phyloP scores from a whole-genome alignment of 2,797 vertebrate species.

The Crypturellus tataupa region DNA sequence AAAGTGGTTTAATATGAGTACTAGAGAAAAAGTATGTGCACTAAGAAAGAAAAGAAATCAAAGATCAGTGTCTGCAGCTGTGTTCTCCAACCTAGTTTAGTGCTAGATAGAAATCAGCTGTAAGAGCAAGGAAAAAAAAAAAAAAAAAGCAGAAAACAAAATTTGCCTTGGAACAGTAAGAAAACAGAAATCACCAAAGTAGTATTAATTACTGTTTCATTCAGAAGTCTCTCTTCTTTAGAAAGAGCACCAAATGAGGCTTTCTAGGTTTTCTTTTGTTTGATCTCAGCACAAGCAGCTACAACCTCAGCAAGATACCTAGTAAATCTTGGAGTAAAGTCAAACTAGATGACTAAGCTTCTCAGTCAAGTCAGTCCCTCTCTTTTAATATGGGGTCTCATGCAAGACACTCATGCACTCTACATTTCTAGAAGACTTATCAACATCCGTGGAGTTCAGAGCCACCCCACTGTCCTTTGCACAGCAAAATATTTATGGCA shows the following conservation, averaged over 20 bases:
- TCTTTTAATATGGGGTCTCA: neutral
- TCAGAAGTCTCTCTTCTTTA: neutral
- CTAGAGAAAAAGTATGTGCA: neutral
- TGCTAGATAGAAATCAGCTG: neutral
- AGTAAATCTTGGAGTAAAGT: neutral
- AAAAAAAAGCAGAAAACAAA: neutral
- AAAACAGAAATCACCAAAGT: neutral
- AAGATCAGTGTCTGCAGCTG: neutral
- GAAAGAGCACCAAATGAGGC: neutral
- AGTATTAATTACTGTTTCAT: neutral
- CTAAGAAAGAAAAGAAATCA: neutral
- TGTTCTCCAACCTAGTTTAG: neutral
- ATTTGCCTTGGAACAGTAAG: neutral
- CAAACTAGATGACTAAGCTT: neutral
- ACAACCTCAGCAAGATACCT: neutral
- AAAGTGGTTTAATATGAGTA: neutral
- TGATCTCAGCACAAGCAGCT: neutral
- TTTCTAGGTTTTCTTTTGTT: neutral
- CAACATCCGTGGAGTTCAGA: neutral
- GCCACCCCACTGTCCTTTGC: neutral
- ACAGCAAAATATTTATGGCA: neutral
- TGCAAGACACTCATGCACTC: neutral
- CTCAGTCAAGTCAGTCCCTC: neutral
- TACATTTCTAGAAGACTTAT: neutral
- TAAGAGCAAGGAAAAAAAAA: neutral